Evolutionary conservation across 1,140 invertebrate genomes (phyloP), one percentile per base, ranked within the genome.

Genomic region (Drosophila kohkoa): DNA sequence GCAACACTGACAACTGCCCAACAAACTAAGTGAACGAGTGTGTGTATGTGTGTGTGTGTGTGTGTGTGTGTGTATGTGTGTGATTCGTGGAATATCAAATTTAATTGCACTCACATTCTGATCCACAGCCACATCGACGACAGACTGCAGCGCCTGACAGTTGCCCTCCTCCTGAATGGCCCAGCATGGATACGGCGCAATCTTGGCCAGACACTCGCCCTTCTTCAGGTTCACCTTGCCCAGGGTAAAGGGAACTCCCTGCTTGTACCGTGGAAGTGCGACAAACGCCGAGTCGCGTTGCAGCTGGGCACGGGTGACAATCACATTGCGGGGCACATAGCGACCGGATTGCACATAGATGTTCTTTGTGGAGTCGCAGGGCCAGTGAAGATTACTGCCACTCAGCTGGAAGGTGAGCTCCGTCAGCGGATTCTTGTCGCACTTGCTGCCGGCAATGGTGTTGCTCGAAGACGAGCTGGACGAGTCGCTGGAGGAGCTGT

Each of bases 121-220:
- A 86, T 95, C 95, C 20, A 95, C 71, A 41, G 91, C 93, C 3
- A 95, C 82, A 80, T 96, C 95, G 2, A 95, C 94, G 7, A 93
- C 95, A 7, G 93, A 95, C 68, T 95, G 95, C 1, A 95, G 75
- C 0, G 94, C 94, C 38, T 94, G 90, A 68, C 94, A 95, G 79
- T 94, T 94, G 15, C 94, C 94, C 81, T 95, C 95, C 68, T 95
- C 94, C 79, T 95, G 94, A 25, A 94, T 92, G 5, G 93, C 81
- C 95, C 95, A 95, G 77, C 93, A 94, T 0, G 95, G 95, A 92
- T 94, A 95, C 0, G 95, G 94, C n/a, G 89, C 75, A 1, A 95
- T 82, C 35, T 85, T 81, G 6, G 94, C 92, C 43, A 92, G 66
- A 46, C 93, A 94, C 28, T 92, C 89, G 30, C 93, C 93, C 38